A percentile compares a stretch with the other conserved stretches of the same genome.
phyloP scores from a whole-genome alignment of 2,797 vertebrate species.

The Salarias fasciatus region DNA sequence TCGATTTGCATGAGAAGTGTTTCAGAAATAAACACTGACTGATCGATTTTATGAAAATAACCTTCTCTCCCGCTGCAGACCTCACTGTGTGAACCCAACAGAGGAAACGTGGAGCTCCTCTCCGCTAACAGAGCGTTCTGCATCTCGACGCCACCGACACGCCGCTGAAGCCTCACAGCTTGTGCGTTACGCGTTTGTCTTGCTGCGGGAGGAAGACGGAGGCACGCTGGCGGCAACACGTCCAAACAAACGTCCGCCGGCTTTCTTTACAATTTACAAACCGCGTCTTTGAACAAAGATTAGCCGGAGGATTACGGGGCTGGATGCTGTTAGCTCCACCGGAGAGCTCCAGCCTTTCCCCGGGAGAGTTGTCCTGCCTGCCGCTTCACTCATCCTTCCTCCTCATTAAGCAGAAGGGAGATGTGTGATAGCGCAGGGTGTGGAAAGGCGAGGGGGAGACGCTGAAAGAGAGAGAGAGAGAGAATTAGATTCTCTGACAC shows the following conservation, averaged over 20 bases:
- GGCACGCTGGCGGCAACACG: constrained; percentile 47
- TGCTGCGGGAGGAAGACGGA: constrained; percentile 47
- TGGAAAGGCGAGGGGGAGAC: constrained; percentile 56
- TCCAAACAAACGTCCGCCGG: constrained; percentile 58
- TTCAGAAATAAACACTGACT: too few relatives aligned
- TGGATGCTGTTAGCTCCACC: constrained; percentile 68
- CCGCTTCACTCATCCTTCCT: constrained; percentile 66
- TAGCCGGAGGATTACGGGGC: constrained; percentile 73
- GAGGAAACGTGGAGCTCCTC: too few relatives aligned
- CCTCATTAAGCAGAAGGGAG: constrained; percentile 74
- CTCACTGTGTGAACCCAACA: too few relatives aligned
- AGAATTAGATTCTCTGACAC: constrained; percentile 94
- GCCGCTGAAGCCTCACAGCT: constrained; percentile 47
- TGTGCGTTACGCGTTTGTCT: constrained; percentile 32
- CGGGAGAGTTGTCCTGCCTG: constrained; percentile 55
- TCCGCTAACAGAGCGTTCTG: too few relatives aligned
- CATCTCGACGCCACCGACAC: too few relatives aligned
- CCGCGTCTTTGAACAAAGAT: constrained; percentile 79
- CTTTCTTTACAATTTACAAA: constrained; percentile 65
- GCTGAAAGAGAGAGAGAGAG: constrained; percentile 84
- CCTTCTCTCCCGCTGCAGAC: too few relatives aligned
- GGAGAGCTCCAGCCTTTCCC: constrained; percentile 59
- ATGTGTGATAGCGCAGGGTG: constrained; percentile 68
- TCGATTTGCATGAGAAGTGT: too few relatives aligned
- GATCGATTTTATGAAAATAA: too few relatives aligned